Evolutionary conservation across 2,888 invertebrate species (phyloP), one percentile per base, ranked within the genome.

Genomic region (Ferrisia virgata): DNA sequence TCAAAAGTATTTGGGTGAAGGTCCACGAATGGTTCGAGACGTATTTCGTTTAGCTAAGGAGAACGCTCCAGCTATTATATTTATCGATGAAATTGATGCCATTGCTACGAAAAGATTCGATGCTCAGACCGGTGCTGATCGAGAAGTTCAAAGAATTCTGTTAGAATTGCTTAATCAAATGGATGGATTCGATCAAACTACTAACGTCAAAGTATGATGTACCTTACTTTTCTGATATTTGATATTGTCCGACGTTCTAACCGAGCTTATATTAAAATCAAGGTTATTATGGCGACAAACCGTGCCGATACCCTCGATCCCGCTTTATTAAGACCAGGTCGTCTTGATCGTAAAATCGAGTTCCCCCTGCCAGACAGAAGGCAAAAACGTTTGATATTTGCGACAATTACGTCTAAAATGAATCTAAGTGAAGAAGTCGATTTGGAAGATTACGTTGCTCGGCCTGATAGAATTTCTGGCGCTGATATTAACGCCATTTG

Each of bases 121-220:
- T 90, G 98, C 98, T 2, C 98, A 99, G 89, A 99, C 98, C 86
- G 98, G 98, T 87, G 98, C 98, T 82, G 98, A 99, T 91, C 92
- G 98, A 87, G 98, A 99, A 90, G 99, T 99, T 0, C 99, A 99
- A 89, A 93, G 99, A 90, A 99, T 99, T 89, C 90, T 99, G 36
- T 90, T 99, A 25, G 99, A 99, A 88, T 91, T 99, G 84, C 91
- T 99, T 8, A 99, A 99, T 90, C 99, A 99, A 90, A 99, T 99
- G 99, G 99, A 99, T 90, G 99, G 99, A 81, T 99, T 99, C 89
- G 99, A 99, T 90, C 99, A 99, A 90, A 98, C 98, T 0, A 98
- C 99, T n/a, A 99, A 99, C 90, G 99, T 99, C 18, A 99, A 99
- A 92, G 98, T 92, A 87, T 2, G 40, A 25, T 40, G 25, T 28